Conservation (phyloP, 2,113 vertebrate genomes). For the Aythya baeri region DNA sequence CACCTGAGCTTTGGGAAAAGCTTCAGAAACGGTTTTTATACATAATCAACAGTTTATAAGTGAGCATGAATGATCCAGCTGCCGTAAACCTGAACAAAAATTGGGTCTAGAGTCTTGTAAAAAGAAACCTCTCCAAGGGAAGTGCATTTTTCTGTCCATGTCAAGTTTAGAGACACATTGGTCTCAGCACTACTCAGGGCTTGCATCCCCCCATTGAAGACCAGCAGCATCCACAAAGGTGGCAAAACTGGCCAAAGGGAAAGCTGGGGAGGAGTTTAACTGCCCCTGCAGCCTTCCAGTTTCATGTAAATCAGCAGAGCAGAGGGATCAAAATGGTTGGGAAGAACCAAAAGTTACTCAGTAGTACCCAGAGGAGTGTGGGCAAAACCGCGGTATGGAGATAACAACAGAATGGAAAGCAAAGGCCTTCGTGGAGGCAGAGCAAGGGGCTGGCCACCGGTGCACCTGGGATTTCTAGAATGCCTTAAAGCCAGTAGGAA, state of each 20-base stretch:
- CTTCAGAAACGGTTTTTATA: neutral
- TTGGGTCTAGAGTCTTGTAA: neutral
- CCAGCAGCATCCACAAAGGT: neutral
- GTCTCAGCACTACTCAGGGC: neutral
- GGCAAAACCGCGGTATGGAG: neutral
- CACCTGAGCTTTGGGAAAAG: neutral
- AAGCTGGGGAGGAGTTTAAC: neutral
- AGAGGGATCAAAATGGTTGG: neutral
- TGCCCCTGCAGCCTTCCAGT: neutral
- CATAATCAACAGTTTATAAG: neutral
- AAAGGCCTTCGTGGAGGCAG: neutral
- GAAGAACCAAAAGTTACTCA: neutral
- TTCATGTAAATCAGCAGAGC: neutral
- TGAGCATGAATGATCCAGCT: neutral
- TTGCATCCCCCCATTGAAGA: neutral
- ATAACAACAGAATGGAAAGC: neutral
- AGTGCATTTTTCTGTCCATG: neutral
- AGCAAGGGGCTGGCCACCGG: neutral
- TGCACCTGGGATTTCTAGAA: neutral
- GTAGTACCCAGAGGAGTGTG: neutral
- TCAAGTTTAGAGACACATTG: neutral
- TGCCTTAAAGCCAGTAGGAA: neutral
- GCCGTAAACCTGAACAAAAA: neutral
- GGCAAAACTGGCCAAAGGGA: neutral
- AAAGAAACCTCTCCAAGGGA: neutral